phyloP scores from a whole-genome alignment of 2,113 vertebrate genomes.

The Oncorhynchus tshawytscha region DNA sequence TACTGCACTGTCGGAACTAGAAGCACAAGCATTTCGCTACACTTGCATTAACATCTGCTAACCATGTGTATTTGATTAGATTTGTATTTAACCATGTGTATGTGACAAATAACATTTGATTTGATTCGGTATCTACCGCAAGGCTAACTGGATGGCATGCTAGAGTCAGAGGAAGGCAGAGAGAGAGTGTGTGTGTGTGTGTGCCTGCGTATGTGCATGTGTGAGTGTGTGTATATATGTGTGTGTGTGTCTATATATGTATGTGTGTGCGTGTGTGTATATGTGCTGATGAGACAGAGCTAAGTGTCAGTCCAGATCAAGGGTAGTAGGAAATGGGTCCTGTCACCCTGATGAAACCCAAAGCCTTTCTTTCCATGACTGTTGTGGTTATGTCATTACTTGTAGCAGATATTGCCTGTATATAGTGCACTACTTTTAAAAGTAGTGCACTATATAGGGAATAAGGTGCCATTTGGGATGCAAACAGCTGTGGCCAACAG shows the following conservation, averaged over 20 bases:
- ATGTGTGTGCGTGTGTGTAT: background rate
- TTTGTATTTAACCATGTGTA: no score
- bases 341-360: conserved; percentile 56
- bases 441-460: no score
- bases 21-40: no score
- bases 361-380: conserved; percentile 33
- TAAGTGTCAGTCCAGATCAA: conserved; percentile 48
- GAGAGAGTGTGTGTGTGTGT: background rate
- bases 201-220: background rate
- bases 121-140: conserved; percentile 16
- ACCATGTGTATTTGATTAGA: no score
- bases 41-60: no score
- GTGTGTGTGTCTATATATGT: no score
- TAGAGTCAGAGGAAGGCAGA: background rate
- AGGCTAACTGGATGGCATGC: background rate
- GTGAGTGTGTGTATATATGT: no score
- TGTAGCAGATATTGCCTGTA: background rate
- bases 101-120: no score
- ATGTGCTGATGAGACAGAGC: conserved; percentile 39
- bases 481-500: no score
- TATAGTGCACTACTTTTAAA: no score
- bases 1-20: no score
- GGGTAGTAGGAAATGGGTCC: conserved; percentile 47
- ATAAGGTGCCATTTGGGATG: no score
- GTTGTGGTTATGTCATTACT: conserved; percentile 40